Percentiles rank a stretch among this genome's conserved stretches.
Conservation (phyloP, 2,888 invertebrate genomes). For the Melanargia galathea region DNA sequence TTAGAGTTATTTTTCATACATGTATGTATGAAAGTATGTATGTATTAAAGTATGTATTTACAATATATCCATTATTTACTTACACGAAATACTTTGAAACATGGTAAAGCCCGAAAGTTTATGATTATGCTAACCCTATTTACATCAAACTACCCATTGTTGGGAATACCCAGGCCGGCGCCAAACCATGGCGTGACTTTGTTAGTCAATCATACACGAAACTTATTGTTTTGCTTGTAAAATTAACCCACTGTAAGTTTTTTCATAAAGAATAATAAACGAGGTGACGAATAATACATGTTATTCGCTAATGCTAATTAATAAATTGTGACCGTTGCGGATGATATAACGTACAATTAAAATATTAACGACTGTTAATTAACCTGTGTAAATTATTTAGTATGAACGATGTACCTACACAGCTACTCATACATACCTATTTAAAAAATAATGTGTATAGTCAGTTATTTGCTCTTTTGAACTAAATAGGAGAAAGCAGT, state of each 20-base stretch:
- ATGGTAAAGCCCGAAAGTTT: conserved; percentile 8
- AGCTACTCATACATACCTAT: too few species aligned
- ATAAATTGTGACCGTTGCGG: conserved; percentile 4
- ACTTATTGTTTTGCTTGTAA: conserved; percentile 59
- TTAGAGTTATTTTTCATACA: too few species aligned
- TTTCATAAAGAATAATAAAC: conserved; percentile 37
- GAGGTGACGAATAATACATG: conserved; percentile 35
- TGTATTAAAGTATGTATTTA: too few species aligned
- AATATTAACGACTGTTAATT: not conserved
- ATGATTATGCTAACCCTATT: conserved; percentile 23
- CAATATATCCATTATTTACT: not conserved
- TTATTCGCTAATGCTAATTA: conserved; percentile 25
- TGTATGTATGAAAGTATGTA: too few species aligned
- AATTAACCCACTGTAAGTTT: conserved; percentile 48
- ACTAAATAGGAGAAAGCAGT: too few species aligned
- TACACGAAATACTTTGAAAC: not conserved
- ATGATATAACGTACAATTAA: conserved; percentile 4
- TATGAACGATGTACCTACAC: not conserved
- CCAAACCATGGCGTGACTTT: conserved; percentile 61
- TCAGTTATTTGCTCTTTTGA: too few species aligned
- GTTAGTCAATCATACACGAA: conserved; percentile 59
- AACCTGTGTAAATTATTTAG: not conserved
- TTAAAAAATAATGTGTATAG: too few species aligned
- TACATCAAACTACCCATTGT: conserved; percentile 23
- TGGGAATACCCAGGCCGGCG: conserved; percentile 48